Evolutionary conservation across 2,113 vertebrate genomes (phyloP).

Genomic region (Haliaeetus leucogaster): DNA sequence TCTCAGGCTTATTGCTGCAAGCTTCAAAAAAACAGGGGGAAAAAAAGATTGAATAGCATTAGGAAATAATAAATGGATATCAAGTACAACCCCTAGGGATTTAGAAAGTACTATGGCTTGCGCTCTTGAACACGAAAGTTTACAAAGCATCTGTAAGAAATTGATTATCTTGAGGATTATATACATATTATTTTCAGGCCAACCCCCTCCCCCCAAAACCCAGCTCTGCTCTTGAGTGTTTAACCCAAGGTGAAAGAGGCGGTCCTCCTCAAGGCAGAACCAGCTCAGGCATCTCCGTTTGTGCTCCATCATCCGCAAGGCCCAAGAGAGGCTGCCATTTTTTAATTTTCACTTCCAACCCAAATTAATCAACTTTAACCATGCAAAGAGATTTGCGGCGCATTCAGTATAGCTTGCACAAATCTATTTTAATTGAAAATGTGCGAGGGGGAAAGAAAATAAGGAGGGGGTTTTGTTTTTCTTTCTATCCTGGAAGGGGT

Average conservation of each 20-base stretch:
- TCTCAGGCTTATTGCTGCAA: not conserved
- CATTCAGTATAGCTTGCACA: conserved; percentile 23
- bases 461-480: not conserved
- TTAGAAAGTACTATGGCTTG: not conserved
- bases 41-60: not conserved
- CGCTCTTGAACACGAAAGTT: not conserved
- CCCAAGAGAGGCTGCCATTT: not conserved
- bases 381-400: conserved; percentile 41
- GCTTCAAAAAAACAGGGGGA: not conserved
- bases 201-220: not conserved
- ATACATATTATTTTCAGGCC: not conserved
- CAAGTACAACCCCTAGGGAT: conserved; percentile 35
- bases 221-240: not conserved
- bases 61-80: conserved; percentile 58
- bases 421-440: conserved; percentile 64
- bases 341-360: conserved; percentile 54
- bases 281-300: not conserved
- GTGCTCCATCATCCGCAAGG: not conserved
- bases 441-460: conserved; percentile 3
- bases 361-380: conserved; percentile 62
- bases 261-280: not conserved
- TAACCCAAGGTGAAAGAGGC: conserved; percentile 15
- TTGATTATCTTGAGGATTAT: conserved; percentile 47
- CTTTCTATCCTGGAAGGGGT: not conserved
- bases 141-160: conserved; percentile 38